A percentile compares a stretch with the other conserved stretches of the same genome.
Evolutionary conservation across 2,113 vertebrate species (phyloP).

Genomic region (Chrysochloris asiatica): DNA sequence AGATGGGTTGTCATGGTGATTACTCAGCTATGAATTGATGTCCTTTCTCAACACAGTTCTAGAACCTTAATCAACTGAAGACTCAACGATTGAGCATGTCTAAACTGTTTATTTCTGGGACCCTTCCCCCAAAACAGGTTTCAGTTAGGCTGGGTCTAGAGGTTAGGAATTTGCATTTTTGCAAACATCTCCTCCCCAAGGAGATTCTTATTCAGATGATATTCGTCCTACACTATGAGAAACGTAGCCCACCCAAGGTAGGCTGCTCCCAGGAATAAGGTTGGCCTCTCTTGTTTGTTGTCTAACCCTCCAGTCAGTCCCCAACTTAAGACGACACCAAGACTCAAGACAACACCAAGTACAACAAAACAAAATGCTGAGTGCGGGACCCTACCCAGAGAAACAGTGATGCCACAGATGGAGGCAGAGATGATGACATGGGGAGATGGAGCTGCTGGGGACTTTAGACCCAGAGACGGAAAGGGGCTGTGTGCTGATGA

Average conservation of each 20-base stretch:
- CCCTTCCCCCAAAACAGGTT: not conserved
- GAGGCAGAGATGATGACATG: too few species aligned
- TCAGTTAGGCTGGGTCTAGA: not conserved
- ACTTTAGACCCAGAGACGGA: too few species aligned
- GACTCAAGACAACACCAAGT: not conserved
- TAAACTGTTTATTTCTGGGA: not conserved
- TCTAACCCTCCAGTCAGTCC: not conserved
- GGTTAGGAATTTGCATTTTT: not conserved
- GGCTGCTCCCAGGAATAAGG: not conserved
- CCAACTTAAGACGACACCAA: not conserved
- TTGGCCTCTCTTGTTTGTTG: not conserved
- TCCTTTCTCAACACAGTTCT: constrained; percentile 28
- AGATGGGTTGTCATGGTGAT: constrained; percentile 50
- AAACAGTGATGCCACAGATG: too few species aligned
- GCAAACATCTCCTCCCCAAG: not conserved
- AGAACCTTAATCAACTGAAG: not conserved
- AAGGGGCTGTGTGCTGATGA: too few species aligned
- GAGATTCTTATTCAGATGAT: not conserved
- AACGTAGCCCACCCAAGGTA: not conserved
- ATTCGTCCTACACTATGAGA: not conserved
- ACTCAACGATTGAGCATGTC: not conserved
- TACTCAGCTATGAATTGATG: not conserved
- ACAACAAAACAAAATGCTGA: not conserved
- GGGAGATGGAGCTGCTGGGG: too few species aligned
- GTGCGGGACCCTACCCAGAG: too few species aligned